Evolutionary conservation across 2,888 invertebrate species (phyloP).

Genomic region (Bellardia bayeri): DNA sequence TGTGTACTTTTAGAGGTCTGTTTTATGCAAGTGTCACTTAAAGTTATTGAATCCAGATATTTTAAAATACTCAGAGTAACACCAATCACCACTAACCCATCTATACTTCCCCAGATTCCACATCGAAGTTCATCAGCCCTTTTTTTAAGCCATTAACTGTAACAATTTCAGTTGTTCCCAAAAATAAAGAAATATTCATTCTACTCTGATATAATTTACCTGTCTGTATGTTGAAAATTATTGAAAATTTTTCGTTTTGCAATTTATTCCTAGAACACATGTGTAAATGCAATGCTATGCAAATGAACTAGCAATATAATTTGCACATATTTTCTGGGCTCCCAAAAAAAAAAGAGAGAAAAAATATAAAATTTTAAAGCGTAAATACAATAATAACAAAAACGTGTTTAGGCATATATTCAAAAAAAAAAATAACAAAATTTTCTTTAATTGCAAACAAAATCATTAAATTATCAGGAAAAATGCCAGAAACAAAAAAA

Average conservation of each 20-base stretch:
- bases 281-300: conserved; percentile 10
- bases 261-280: conserved; percentile 23
- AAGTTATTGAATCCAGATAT: no score
- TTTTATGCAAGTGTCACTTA: no score
- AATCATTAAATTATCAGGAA: conserved; percentile 41
- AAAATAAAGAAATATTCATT: background rate
- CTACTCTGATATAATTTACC: conserved; percentile 30
- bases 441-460: conserved; percentile 37
- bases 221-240: conserved; percentile 33
- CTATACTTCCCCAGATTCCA: no score
- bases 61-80: no score
- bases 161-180: background rate
- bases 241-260: conserved; percentile 29
- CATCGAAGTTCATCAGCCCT: no score
- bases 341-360: background rate
- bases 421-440: background rate
- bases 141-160: background rate
- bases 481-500: background rate
- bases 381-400: conserved; percentile 32
- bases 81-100: no score
- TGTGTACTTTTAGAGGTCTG: no score
- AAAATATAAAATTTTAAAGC: conserved; percentile 6
- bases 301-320: conserved; percentile 26
- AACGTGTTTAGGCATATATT: conserved; percentile 28
- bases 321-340: background rate